Conservation (phyloP, 2,888 invertebrate species). For the Sesamia inferens region DNA sequence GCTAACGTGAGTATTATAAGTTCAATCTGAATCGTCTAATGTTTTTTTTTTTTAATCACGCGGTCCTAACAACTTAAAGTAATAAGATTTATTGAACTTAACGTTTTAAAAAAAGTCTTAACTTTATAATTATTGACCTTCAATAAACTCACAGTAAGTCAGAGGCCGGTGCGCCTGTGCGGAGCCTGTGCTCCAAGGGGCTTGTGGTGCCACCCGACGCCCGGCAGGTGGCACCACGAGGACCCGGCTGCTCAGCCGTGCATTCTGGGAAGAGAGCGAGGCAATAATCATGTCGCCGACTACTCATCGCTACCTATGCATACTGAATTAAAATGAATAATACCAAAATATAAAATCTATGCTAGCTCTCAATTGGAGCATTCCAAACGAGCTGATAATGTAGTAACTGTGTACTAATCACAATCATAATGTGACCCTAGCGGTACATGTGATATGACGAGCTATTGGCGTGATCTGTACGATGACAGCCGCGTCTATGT, state of each 20-base stretch:
- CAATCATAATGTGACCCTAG: conserved; percentile 40
- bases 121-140: not conserved
- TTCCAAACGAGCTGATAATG: conserved; percentile 6
- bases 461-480: conserved; percentile 23
- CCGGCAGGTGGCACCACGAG: not conserved
- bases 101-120: not conserved
- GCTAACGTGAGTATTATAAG: no score
- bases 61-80: not conserved
- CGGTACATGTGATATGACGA: conserved; percentile 20
- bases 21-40: not conserved
- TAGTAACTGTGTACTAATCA: conserved; percentile 11
- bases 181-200: no score
- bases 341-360: not conserved
- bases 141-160: not conserved
- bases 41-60: not conserved
- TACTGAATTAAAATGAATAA: not conserved
- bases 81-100: not conserved
- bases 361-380: not conserved
- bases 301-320: not conserved
- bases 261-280: not conserved
- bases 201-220: not conserved
- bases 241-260: not conserved
- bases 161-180: no score
- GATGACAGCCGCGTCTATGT: not conserved
- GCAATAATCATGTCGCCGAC: not conserved